Conservation (phyloP, 2,113 vertebrate species). For the Oostethus manadensis region DNA sequence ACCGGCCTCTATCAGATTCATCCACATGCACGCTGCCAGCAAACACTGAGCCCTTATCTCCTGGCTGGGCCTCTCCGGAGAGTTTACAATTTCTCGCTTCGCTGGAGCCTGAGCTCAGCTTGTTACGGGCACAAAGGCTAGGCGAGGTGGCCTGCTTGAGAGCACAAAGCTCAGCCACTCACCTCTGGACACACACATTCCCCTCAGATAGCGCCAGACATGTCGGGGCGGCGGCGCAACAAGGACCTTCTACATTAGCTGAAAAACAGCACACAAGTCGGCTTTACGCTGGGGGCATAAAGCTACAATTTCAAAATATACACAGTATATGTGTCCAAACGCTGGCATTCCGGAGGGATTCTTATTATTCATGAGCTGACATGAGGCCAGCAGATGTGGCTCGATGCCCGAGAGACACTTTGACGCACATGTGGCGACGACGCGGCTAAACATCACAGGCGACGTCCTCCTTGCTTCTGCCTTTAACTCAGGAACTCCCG, state of each 20-base stretch:
- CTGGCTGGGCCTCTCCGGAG: constrained; percentile 88
- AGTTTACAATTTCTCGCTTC: constrained; percentile 99
- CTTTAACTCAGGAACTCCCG: constrained; percentile 32
- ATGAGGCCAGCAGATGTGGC: constrained; percentile 51
- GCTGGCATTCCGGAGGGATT: constrained; percentile 16
- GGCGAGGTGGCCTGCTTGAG: constrained; percentile 87
- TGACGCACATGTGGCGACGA: constrained; percentile 15
- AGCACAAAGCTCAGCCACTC: constrained; percentile 86
- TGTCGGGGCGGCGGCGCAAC: constrained; percentile 71
- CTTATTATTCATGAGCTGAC: constrained; percentile 39
- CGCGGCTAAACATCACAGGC: constrained; percentile 25
- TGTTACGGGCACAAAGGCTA: constrained; percentile 95
- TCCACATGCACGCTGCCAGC: constrained; percentile 86
- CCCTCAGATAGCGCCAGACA: constrained; percentile 83
- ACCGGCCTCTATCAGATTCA: constrained; percentile 92
- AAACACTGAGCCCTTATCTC: constrained; percentile 99
- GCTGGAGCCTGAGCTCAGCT: constrained; percentile 94
- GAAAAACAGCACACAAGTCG: constrained; percentile 25
- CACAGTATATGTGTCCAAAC: constrained; percentile 3
- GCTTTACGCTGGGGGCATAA: constrained; percentile 28
- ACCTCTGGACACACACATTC: constrained; percentile 86
- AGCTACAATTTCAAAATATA: constrained; percentile 35
- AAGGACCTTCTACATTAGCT: constrained; percentile 61
- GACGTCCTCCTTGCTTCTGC: constrained; percentile 38
- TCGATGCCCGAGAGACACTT: constrained; percentile 39